These are phyloP conservation scores for Dermatemys mawii DNA, from an alignment of 2,113 vertebrate genomes.

Conservation along the genomic window DNA sequence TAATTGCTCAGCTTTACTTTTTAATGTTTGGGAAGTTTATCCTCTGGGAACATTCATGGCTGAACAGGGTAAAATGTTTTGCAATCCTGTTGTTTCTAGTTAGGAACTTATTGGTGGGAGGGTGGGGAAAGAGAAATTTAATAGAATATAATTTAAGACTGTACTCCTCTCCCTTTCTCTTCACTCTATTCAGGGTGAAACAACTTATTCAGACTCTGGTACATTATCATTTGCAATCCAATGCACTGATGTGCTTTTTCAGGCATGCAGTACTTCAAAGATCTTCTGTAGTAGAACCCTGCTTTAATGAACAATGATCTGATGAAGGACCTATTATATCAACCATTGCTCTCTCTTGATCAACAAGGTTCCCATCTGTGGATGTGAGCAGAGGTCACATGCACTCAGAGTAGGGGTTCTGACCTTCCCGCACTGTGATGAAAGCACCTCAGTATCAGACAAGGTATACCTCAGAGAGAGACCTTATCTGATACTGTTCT, in stretches of 20 bases:
- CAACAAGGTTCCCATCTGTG: neutral
- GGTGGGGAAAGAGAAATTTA: conserved; percentile 35
- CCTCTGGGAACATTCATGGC: conserved; percentile 62
- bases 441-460: neutral
- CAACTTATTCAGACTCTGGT: neutral
- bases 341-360: neutral
- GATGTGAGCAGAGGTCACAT: neutral
- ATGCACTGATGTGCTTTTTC: neutral
- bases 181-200: conserved; percentile 41
- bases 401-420: neutral
- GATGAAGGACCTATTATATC: neutral
- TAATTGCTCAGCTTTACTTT: conserved; percentile 51
- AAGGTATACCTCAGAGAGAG: neutral
- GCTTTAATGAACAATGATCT: neutral
- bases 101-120: conserved; percentile 42
- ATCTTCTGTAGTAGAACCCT: neutral
- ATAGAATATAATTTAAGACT: conserved; percentile 51
- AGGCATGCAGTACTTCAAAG: conserved; percentile 13
- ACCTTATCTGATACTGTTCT: neutral
- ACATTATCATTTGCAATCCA: conserved; percentile 23
- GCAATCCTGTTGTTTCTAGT: conserved; percentile 59
- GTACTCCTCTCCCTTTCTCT: conserved; percentile 33
- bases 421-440: neutral
- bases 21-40: conserved; percentile 15
- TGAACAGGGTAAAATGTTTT: conserved; percentile 53